phyloP scores from a whole-genome alignment of 2,113 vertebrate genomes.

The Naja naja region DNA sequence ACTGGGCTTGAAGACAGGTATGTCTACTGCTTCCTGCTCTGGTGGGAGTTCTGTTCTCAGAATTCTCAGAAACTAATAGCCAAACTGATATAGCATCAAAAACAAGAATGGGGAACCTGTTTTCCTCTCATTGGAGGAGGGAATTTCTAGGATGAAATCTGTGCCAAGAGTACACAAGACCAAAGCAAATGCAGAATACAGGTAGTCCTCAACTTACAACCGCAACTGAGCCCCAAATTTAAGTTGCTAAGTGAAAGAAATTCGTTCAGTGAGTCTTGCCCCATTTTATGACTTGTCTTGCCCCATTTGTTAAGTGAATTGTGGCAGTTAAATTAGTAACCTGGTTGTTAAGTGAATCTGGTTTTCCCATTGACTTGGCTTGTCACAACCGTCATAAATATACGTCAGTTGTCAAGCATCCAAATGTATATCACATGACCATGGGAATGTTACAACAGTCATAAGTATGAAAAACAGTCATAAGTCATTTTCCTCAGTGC shows the following conservation, averaged over 20 bases:
- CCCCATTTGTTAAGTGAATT: not conserved
- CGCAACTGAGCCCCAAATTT: not conserved
- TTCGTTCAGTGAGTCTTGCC: not conserved
- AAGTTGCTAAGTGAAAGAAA: not conserved
- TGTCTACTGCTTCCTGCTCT: not conserved
- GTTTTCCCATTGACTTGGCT: not conserved
- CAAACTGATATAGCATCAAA: not conserved
- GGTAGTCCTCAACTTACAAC: not conserved
- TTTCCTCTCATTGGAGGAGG: not conserved
- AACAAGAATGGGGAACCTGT: not conserved
- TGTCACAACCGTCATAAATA: not conserved
- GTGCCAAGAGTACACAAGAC: not conserved
- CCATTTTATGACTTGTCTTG: not conserved
- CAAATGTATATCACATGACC: not conserved
- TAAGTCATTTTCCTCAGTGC: too few species aligned
- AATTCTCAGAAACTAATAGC: not conserved
- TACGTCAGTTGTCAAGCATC: not conserved
- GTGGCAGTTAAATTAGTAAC: not conserved
- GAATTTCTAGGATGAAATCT: not conserved
- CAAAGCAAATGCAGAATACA: not conserved
- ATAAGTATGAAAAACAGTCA: too few species aligned
- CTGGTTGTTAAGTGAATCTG: not conserved
- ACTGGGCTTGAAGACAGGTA: constrained; percentile 42
- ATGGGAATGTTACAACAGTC: too few species aligned
- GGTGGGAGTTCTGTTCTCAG: not conserved